Evolutionary conservation across 2,797 vertebrate genomes (phyloP), one percentile per base, ranked within the genome.

Genomic region (Alcedo quadribrachys): DNA sequence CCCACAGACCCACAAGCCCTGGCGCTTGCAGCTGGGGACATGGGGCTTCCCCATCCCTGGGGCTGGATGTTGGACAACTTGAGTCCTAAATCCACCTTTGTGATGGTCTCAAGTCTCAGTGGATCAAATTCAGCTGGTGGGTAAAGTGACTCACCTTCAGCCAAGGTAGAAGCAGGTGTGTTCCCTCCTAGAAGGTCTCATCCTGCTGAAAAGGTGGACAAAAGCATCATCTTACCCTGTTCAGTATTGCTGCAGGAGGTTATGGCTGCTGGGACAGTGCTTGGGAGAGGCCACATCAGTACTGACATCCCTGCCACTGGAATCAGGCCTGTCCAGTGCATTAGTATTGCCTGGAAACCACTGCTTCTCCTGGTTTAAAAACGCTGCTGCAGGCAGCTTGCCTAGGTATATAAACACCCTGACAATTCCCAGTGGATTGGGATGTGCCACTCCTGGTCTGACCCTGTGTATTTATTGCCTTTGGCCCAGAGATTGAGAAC

Each of bases 151-250:
- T 35, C 19, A 42, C 5, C 12, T 40, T 40, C 43, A 60, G 17
- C 25, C 30, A 45, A 67, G 46, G 60, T 0, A 0, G 27, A 33
- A 19, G 30, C 4, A 43, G 27, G n/a, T 67, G 65, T 0, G 0
- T n/a, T 3, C 22, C 40, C 9, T 66, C 53, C 51, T 63, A 48
- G 46, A 17, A 70, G 46, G 22, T 57, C 42, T 71, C 62, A 70
- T 21, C 65, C 28, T 0, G 0, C 28, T 14, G 43, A 85, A 81
- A 77, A 0, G 1, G n/a, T 37, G n/a, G 32, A 35, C 0, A 0
- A 68, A 81, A 65, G 14, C 54, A 46, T 46, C 69, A 33, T 28
- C 55, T 78, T 35, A 48, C 5, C 6, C 15, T 1, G 2, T 28
- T 32, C 2, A 2, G 35, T 48, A 86, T 17, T 46, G 7, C 28